phyloP scores from a whole-genome alignment of 37 sponge, comb jelly and placozoan genomes.

The Beroe ovata region DNA sequence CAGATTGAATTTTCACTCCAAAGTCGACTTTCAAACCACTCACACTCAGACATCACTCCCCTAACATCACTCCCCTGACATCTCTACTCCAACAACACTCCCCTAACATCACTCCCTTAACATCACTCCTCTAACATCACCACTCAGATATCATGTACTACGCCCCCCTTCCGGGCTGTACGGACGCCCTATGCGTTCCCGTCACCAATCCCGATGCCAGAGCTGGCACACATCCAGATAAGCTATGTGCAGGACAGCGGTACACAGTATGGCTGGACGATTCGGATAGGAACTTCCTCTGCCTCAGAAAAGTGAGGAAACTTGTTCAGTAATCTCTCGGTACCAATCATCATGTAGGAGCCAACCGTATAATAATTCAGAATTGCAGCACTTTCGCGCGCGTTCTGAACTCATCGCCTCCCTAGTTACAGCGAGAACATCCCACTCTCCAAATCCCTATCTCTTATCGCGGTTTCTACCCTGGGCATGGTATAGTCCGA shows the following conservation, averaged over 20 bases:
- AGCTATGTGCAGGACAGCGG: not conserved
- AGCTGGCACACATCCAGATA: not conserved
- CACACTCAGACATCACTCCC: not conserved
- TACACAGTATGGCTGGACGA: constrained; percentile 26
- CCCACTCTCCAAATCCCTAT: not conserved
- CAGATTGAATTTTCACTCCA: not conserved
- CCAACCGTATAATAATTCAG: too few species aligned
- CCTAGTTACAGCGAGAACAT: not conserved
- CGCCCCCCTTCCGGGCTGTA: not conserved
- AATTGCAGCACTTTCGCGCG: too few species aligned
- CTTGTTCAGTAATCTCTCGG: too few species aligned
- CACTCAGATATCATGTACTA: not conserved
- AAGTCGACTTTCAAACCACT: not conserved
- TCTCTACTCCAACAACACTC: not conserved
- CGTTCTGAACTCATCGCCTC: too few species aligned
- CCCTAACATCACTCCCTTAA: not conserved
- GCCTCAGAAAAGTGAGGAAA: constrained; percentile 35
- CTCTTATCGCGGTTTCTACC: not conserved
- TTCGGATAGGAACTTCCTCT: not conserved
- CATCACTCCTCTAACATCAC: not conserved
- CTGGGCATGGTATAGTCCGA: constrained; percentile 14
- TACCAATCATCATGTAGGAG: too few species aligned
- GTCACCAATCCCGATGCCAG: not conserved
- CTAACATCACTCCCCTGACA: not conserved
- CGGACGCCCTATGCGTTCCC: not conserved